Conservation (phyloP, 2,888 invertebrate species). For the Thysanoteuthis rhombus region DNA sequence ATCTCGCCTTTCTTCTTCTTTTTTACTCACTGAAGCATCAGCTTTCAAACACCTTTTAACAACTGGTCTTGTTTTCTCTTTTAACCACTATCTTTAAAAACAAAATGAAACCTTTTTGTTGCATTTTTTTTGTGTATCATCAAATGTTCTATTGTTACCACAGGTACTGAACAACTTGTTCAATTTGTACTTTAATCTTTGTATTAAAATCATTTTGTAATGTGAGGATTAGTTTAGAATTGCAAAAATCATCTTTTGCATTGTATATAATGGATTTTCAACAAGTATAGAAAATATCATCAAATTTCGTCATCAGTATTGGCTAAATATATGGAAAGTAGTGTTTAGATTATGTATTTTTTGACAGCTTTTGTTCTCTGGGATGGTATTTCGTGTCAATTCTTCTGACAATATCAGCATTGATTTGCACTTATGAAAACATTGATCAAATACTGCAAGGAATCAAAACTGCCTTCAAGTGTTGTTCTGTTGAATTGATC, state of each 20-base stretch:
- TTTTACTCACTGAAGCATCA: background rate
- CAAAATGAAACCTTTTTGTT: background rate
- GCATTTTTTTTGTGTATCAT: background rate
- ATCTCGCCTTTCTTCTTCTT: background rate
- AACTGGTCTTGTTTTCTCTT: background rate
- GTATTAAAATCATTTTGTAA: background rate
- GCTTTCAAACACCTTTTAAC: background rate
- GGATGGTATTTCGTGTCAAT: background rate
- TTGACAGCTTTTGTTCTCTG: background rate
- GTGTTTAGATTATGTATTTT: background rate
- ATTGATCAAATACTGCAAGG: background rate
- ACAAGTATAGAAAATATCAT: too few species aligned
- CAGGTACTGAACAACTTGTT: background rate
- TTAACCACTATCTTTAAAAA: background rate
- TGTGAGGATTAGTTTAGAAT: background rate
- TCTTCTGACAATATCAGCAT: background rate
- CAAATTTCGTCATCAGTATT: too few species aligned
- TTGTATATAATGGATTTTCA: too few species aligned
- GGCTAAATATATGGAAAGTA: too few species aligned
- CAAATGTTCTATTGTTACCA: background rate
- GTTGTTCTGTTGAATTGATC: background rate
- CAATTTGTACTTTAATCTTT: background rate
- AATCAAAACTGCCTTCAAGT: background rate
- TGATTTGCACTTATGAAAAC: too few species aligned
- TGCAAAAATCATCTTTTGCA: background rate